Evolutionary conservation across 1,140 invertebrate species (phyloP).

Genomic region (Megalopta genalis): DNA sequence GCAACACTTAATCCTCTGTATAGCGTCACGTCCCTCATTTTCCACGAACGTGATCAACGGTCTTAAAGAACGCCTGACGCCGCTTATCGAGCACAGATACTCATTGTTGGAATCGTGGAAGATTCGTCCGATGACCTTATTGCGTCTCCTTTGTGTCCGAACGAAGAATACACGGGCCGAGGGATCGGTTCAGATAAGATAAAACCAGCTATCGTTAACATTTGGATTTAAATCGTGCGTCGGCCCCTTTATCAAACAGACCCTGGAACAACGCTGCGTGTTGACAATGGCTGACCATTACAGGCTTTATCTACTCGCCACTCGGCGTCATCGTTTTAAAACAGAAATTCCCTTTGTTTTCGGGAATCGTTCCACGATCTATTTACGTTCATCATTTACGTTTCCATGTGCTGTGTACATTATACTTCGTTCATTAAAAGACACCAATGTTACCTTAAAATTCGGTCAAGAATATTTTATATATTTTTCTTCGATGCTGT

Average conservation of each 20-base stretch:
- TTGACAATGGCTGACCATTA: conserved; percentile 18
- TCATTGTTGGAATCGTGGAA: conserved; percentile 9
- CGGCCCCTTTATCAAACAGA: background rate
- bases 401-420: background rate
- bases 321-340: conserved; percentile 1
- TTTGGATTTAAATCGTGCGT: conserved; percentile 14
- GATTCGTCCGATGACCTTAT: conserved; percentile 36
- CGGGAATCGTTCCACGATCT: background rate
- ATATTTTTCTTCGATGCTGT: no score
- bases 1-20: background rate
- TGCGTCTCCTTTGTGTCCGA: conserved; percentile 12
- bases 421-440: no score
- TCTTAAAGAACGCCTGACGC: background rate
- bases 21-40: background rate
- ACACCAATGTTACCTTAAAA: no score
- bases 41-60: conserved; percentile 16
- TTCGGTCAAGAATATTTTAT: no score
- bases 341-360: conserved; percentile 19
- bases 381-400: background rate
- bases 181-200: conserved; percentile 27
- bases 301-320: conserved; percentile 24
- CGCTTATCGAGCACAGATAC: conserved; percentile 22
- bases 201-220: background rate
- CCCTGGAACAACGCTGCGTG: background rate
- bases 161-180: background rate